These are phyloP conservation scores for Pemphigus obesinymphae DNA, from an alignment of 1,140 invertebrate species.

Conservation along the genomic window DNA sequence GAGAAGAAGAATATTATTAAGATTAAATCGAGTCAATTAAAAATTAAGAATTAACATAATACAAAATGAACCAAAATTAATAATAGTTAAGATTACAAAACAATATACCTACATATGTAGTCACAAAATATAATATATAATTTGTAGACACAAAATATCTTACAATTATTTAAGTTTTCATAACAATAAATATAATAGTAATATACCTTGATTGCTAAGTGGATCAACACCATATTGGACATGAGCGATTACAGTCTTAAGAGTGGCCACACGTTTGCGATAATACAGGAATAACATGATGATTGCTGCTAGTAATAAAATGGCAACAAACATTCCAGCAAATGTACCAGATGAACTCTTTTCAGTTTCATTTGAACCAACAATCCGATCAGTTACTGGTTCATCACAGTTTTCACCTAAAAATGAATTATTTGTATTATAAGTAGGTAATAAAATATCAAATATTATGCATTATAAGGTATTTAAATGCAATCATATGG, in stretches of 20 bases:
- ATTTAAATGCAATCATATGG: no score
- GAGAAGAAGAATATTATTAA: no score
- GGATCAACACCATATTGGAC: conserved; percentile 86
- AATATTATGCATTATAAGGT: background rate
- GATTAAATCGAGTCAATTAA: no score
- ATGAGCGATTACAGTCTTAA: conserved; percentile 80
- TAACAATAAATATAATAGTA: no score
- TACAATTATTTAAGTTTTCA: no score
- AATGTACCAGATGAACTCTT: conserved; percentile 52
- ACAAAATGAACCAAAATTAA: no score
- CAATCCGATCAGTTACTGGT: conserved; percentile 49
- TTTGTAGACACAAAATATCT: no score
- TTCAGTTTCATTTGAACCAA: conserved; percentile 50
- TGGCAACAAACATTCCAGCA: conserved; percentile 59
- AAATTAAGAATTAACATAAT: no score
- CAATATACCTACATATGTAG: no score
- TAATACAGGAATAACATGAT: conserved; percentile 68
- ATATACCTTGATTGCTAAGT: conserved; percentile 55
- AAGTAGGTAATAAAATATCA: background rate
- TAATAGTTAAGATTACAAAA: no score
- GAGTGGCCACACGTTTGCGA: conserved; percentile 65
- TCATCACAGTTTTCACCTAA: conserved; percentile 56
- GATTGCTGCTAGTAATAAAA: conserved; percentile 63
- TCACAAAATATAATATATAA: no score
- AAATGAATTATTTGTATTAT: conserved; percentile 27